phyloP scores from a whole-genome alignment of 1,140 invertebrate species.

The Mya arenaria region DNA sequence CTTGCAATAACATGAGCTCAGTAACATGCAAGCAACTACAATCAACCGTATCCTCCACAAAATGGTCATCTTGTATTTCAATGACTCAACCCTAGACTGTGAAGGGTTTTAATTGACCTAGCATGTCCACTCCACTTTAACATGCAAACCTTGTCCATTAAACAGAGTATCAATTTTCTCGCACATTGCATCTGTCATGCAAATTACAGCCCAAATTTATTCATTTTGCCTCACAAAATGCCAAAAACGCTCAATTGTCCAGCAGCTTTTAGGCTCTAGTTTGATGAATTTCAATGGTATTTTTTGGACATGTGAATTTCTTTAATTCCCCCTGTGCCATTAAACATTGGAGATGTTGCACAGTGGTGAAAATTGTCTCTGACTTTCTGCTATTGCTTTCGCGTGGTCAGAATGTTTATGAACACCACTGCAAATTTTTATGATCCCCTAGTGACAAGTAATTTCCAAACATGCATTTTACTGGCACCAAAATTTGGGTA shows the following conservation, averaged over 20 bases:
- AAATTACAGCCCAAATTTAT: not conserved
- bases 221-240: too few species aligned
- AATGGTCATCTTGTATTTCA: too few species aligned
- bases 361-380: not conserved
- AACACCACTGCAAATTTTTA: conserved; percentile 19
- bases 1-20: too few species aligned
- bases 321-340: conserved; percentile 35
- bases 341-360: conserved; percentile 15
- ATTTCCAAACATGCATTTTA: conserved; percentile 31
- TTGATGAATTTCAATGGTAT: conserved; percentile 34
- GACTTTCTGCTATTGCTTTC: conserved; percentile 10
- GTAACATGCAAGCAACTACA: too few species aligned
- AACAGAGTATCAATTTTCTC: too few species aligned
- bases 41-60: too few species aligned
- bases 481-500: not conserved
- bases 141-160: not conserved
- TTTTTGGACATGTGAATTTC: conserved; percentile 32
- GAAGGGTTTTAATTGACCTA: too few species aligned
- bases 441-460: not conserved
- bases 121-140: not conserved
- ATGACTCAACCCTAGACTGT: too few species aligned
- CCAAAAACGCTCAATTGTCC: too few species aligned
- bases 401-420: conserved; percentile 16
- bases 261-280: conserved; percentile 6
- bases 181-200: not conserved